phyloP scores from a whole-genome alignment of 2,888 invertebrate species.

The Caenorhabditis parvicauda region DNA sequence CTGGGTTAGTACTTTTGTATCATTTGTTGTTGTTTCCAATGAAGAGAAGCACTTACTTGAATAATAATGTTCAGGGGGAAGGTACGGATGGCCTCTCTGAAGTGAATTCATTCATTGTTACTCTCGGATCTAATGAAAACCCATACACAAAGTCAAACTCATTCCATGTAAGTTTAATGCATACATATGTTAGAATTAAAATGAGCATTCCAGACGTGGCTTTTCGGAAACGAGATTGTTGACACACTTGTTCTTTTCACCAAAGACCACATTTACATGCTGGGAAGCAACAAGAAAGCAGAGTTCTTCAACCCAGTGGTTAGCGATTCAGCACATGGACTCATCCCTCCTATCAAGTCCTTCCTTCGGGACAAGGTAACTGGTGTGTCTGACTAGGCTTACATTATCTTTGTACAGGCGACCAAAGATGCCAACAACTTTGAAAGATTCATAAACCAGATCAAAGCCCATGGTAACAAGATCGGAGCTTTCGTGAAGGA shows the following conservation, averaged over 20 bases:
- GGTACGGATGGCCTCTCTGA: constrained; percentile 68
- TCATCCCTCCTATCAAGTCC: constrained; percentile 79
- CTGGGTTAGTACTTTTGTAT: constrained; percentile 42
- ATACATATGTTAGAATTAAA: neutral
- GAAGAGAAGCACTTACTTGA: too few relatives aligned
- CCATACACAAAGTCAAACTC: constrained; percentile 95
- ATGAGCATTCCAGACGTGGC: constrained; percentile 77
- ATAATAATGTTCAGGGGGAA: constrained; percentile 28
- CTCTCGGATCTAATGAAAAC: constrained; percentile 89
- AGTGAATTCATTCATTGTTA: constrained; percentile 85
- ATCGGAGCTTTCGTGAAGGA: constrained; percentile 90
- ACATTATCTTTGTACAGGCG: constrained; percentile 66
- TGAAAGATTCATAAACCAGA: constrained; percentile 74
- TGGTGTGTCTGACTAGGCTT: neutral
- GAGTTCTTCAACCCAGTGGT: constrained; percentile 90
- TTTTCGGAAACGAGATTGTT: constrained; percentile 91
- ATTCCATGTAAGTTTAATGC: constrained; percentile 73
- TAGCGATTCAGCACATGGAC: constrained; percentile 72
- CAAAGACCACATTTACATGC: constrained; percentile 78
- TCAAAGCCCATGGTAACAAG: constrained; percentile 80
- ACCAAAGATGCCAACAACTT: constrained; percentile 86
- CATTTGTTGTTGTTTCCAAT: neutral
- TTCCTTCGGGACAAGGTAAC: constrained; percentile 84
- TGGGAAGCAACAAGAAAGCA: constrained; percentile 95
- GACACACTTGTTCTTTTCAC: constrained; percentile 91